Percentiles rank a stretch among this genome's conserved stretches.
These are phyloP conservation scores for Bedellia somnulentella DNA, from an alignment of 2,888 invertebrate species.

Conservation along the genomic window DNA sequence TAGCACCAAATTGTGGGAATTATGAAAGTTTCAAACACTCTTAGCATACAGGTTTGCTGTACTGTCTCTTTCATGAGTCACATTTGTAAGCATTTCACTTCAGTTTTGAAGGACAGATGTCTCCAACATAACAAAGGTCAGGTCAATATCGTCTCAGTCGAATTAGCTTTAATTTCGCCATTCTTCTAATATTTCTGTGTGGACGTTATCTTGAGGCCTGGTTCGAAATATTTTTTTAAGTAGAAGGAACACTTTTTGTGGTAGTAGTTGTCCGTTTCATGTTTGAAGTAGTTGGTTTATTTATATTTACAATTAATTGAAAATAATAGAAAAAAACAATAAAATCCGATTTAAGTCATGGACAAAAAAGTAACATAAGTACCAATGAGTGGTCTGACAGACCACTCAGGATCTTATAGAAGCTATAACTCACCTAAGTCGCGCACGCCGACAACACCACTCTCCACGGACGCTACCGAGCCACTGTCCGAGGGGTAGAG, in stretches of 20 bases:
- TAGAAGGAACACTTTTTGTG: not conserved
- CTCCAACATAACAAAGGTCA: slow-evolving; percentile 1
- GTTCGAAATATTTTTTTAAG: too few relatives aligned
- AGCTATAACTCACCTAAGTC: not conserved
- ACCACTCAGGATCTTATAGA: slow-evolving; percentile 1
- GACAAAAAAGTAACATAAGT: slow-evolving; percentile 1
- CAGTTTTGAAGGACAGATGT: too few relatives aligned
- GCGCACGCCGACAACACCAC: slow-evolving; percentile 2
- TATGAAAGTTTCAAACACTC: too few relatives aligned
- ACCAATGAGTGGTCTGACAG: not conserved
- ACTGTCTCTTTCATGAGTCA: not conserved
- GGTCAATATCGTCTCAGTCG: not conserved
- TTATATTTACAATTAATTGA: too few relatives aligned
- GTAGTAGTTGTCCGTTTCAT: not conserved
- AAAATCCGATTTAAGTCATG: not conserved
- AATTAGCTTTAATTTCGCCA: slow-evolving; percentile 1
- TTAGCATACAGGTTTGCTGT: too few relatives aligned
- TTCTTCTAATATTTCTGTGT: not conserved
- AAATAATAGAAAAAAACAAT: not conserved
- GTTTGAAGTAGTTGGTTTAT: not conserved
- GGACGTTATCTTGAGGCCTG: too few relatives aligned
- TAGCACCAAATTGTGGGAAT: too few relatives aligned
- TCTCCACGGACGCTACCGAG: slow-evolving; percentile 2
- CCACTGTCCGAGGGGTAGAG: slow-evolving; percentile 1
- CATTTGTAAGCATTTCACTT: not conserved